These are phyloP conservation scores for Paramacrobiotus metropolitanus DNA, from an alignment of 1,140 invertebrate genomes.

Conservation along the genomic window DNA sequence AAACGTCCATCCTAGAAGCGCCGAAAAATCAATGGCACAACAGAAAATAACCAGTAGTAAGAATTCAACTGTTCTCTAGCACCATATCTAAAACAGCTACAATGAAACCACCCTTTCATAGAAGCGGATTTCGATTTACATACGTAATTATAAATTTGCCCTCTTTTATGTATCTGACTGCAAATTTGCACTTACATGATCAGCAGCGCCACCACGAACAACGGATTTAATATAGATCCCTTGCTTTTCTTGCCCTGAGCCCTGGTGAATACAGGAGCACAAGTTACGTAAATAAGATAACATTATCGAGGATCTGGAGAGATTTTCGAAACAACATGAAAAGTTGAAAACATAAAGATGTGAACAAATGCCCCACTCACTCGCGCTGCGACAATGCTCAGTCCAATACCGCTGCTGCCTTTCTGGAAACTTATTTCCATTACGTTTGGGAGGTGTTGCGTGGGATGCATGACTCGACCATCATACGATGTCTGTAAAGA, in stretches of 20 bases:
- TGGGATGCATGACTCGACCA: neutral
- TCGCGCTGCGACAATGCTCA: constrained; percentile 23
- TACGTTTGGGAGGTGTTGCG: constrained; percentile 15
- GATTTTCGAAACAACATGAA: too few species aligned
- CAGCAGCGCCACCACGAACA: constrained; percentile 78
- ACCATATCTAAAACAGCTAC: too few species aligned
- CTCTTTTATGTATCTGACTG: too few species aligned
- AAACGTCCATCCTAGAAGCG: constrained; percentile 77
- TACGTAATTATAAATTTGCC: too few species aligned
- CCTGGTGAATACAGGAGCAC: constrained; percentile 33
- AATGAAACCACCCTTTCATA: too few species aligned
- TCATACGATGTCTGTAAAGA: neutral
- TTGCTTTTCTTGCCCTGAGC: constrained; percentile 61
- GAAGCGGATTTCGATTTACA: too few species aligned
- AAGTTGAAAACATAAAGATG: too few species aligned
- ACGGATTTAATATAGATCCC: constrained; percentile 97
- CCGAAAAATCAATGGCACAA: too few species aligned
- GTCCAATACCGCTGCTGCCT: constrained; percentile 23
- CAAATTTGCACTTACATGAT: constrained; percentile 51
- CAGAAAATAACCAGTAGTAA: too few species aligned
- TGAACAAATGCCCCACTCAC: constrained; percentile 18
- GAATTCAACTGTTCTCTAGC: too few species aligned
- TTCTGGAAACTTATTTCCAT: constrained; percentile 20
- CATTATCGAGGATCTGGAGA: too few species aligned
- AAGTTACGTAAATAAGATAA: too few species aligned